phyloP scores from a whole-genome alignment of 2,113 vertebrate genomes.

The Stigmatopora argus region DNA sequence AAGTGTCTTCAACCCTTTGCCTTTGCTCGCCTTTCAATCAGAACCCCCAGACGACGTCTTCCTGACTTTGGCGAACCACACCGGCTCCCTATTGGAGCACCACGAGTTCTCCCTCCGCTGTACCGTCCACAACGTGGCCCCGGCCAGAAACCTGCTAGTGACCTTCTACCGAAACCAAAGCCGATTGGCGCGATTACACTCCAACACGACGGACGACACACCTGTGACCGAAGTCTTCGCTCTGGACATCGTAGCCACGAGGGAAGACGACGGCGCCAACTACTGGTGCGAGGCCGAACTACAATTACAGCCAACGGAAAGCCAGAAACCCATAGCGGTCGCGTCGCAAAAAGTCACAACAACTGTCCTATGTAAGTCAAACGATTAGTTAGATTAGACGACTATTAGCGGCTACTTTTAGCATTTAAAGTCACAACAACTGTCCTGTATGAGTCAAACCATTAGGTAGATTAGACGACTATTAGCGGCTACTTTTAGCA shows the following conservation, averaged over 20 bases:
- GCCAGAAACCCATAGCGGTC: conserved; percentile 20
- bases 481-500: no score
- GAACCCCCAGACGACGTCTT: conserved; percentile 57
- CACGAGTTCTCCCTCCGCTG: conserved; percentile 54
- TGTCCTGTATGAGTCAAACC: no score
- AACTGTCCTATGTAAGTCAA: no score
- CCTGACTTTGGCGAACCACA: conserved; percentile 34
- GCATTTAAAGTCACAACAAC: conserved; percentile 9
- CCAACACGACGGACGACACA: fast-evolving
- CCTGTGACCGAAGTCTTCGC: conserved; percentile 47
- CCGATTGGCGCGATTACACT: neutral
- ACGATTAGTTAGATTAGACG: no score
- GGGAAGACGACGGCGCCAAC: conserved; percentile 33
- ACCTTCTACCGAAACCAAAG: conserved; percentile 46
- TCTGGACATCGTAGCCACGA: conserved; percentile 21
- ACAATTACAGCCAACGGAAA: conserved; percentile 48
- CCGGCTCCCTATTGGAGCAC: conserved; percentile 29
- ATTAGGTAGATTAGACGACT: no score
- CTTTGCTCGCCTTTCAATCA: conserved; percentile 13
- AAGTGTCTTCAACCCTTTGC: neutral
- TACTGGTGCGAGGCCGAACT: conserved; percentile 58
- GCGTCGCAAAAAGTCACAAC: conserved; percentile 28
- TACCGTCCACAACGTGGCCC: conserved; percentile 39
- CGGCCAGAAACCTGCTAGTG: conserved; percentile 40
- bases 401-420: no score